These are phyloP conservation scores for Vanessa cardui DNA, from an alignment of 2,888 invertebrate species.

Conservation along the genomic window DNA sequence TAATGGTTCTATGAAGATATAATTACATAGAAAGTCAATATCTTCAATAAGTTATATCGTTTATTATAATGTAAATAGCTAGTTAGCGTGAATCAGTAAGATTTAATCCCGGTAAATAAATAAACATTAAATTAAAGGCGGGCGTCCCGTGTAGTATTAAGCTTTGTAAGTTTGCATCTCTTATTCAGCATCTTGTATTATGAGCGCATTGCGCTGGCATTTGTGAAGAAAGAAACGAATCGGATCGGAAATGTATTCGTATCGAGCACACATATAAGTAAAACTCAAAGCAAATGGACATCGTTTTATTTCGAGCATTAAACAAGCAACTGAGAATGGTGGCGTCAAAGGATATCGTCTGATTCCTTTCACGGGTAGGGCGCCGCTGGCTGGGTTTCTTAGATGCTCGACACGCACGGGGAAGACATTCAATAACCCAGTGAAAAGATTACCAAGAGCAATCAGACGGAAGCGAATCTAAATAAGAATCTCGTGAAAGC, in stretches of 20 bases:
- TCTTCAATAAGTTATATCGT: no score
- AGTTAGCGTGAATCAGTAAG: not conserved
- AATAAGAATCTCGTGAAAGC: conserved; percentile 82
- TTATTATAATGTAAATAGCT: not conserved
- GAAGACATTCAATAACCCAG: conserved; percentile 82
- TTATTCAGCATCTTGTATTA: conserved; percentile 32
- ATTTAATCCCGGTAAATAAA: not conserved
- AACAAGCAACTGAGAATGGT: conserved; percentile 58
- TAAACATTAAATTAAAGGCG: not conserved
- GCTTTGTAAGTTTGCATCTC: conserved; percentile 22
- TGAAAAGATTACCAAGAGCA: conserved; percentile 83
- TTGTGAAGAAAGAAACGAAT: conserved; percentile 38
- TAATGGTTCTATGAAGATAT: no score
- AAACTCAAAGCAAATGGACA: conserved; percentile 55
- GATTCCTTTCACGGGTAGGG: conserved; percentile 59
- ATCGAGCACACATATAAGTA: conserved; percentile 44
- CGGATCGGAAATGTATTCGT: conserved; percentile 43
- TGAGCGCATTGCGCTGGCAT: conserved; percentile 21
- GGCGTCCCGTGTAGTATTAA: not conserved
- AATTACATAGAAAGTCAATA: no score
- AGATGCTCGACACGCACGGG: conserved; percentile 73
- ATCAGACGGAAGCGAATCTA: conserved; percentile 84
- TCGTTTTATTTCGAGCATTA: conserved; percentile 56
- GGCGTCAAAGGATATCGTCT: conserved; percentile 62
- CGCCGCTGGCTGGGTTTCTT: conserved; percentile 58